A percentile compares a stretch with the other conserved stretches of the same genome.
These are phyloP conservation scores for Hymenopus coronatus DNA, from an alignment of 2,888 invertebrate species.

Conservation along the genomic window DNA sequence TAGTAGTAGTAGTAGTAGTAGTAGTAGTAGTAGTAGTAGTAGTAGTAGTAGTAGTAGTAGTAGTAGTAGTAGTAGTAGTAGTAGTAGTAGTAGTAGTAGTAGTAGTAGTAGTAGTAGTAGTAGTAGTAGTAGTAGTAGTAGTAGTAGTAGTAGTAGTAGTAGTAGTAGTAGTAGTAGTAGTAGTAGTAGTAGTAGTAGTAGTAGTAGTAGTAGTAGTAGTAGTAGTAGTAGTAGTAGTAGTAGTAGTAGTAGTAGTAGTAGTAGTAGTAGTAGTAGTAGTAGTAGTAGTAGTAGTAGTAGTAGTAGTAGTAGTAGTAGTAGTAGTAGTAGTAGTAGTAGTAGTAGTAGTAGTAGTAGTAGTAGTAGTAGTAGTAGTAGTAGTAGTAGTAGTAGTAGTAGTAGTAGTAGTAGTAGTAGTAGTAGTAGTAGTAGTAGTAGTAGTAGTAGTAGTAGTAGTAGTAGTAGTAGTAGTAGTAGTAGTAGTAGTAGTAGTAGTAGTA, in stretches of 20 bases:
- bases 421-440: neutral
- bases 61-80: neutral
- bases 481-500: neutral
- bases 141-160: neutral
- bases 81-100: neutral
- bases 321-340: too few relatives aligned
- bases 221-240: neutral
- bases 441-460: neutral
- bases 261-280: neutral
- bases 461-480: neutral
- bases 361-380: too few relatives aligned
- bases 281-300: neutral
- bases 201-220: neutral
- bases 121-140: neutral
- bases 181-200: neutral
- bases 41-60: neutral
- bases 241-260: neutral
- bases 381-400: neutral
- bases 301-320: neutral
- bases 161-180: neutral
- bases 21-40: neutral
- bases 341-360: too few relatives aligned
- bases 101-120: neutral
- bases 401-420: neutral
- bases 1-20: neutral